These are phyloP conservation scores for Drosophila persimilis DNA, from an alignment of 1,140 invertebrate species.

Conservation along the genomic window DNA sequence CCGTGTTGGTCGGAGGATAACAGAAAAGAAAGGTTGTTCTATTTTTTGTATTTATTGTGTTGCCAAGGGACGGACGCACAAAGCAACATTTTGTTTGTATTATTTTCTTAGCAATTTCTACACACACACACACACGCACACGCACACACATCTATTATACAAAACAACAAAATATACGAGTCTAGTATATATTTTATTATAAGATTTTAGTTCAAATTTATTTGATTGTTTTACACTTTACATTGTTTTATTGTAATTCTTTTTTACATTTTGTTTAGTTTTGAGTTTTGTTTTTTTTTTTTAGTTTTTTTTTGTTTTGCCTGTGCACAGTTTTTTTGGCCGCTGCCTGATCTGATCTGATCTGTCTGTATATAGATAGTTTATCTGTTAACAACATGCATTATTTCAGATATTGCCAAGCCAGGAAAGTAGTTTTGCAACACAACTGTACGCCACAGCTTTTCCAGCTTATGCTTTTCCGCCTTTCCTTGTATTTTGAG, in stretches of 20 bases:
- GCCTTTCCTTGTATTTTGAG: constrained; percentile 4
- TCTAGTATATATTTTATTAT: constrained; percentile 13
- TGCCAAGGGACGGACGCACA: constrained; percentile 28
- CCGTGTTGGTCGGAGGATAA: constrained; percentile 42
- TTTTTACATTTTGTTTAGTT: constrained; percentile 56
- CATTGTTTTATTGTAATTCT: constrained; percentile 56
- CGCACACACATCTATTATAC: constrained; percentile 5
- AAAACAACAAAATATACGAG: constrained; percentile 17
- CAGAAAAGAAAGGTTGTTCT: constrained; percentile 39
- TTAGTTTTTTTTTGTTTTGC: constrained; percentile 1
- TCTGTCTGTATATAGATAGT: constrained; percentile 25
- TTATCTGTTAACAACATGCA: constrained; percentile 50
- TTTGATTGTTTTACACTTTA: constrained; percentile 45
- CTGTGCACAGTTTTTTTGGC: constrained; percentile 7
- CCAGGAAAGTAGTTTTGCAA: constrained; percentile 64
- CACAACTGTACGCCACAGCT: constrained; percentile 9
- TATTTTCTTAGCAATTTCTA: constrained; percentile 47
- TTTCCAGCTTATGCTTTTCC: constrained; percentile 29
- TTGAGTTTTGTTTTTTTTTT: constrained; percentile 33
- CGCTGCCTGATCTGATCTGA: constrained; percentile 4
- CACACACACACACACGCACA: constrained; percentile 43
- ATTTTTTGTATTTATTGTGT: constrained; percentile 1
- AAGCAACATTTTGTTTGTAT: constrained; percentile 39
- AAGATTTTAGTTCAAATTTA: constrained; percentile 70
- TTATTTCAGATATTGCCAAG: constrained; percentile 76